Conservation (phyloP, 2,113 vertebrate genomes). For the human region DNA sequence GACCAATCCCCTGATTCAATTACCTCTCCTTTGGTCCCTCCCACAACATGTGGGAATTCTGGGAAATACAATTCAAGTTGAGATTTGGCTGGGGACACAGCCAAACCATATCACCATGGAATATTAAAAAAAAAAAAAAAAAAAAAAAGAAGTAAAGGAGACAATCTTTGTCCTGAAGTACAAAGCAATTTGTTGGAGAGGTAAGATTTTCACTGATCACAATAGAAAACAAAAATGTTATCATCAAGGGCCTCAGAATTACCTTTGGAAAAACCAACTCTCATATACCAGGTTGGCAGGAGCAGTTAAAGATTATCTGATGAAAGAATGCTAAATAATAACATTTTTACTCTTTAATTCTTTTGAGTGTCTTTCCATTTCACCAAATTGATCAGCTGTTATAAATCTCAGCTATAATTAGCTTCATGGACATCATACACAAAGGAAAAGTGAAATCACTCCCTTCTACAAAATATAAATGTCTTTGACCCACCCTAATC, state of each 20-base stretch:
- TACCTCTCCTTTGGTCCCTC: no score
- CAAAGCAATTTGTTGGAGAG: neutral
- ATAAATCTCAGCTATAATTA: constrained; percentile 36
- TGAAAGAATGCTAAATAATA: neutral
- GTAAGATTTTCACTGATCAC: neutral
- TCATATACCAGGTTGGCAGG: neutral
- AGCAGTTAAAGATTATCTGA: neutral
- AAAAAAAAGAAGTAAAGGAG: neutral
- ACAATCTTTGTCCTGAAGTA: neutral
- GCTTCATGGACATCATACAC: neutral
- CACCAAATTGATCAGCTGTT: neutral
- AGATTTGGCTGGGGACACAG: no score
- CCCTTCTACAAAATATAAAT: constrained; percentile 32
- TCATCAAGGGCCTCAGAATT: neutral
- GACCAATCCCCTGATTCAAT: no score
- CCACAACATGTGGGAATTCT: no score
- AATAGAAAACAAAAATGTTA: neutral
- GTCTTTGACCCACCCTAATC: neutral
- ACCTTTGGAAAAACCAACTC: neutral
- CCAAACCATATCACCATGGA: neutral
- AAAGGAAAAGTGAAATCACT: constrained; percentile 42
- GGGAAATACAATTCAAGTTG: no score
- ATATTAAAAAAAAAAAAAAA: neutral
- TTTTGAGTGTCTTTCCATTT: neutral
- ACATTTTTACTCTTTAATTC: neutral